Percentiles rank a stretch among this genome's conserved stretches.
Evolutionary conservation across 92 coral and sea anemone genomes (phyloP).

Genomic region (Hydrozoanthus gracilis): DNA sequence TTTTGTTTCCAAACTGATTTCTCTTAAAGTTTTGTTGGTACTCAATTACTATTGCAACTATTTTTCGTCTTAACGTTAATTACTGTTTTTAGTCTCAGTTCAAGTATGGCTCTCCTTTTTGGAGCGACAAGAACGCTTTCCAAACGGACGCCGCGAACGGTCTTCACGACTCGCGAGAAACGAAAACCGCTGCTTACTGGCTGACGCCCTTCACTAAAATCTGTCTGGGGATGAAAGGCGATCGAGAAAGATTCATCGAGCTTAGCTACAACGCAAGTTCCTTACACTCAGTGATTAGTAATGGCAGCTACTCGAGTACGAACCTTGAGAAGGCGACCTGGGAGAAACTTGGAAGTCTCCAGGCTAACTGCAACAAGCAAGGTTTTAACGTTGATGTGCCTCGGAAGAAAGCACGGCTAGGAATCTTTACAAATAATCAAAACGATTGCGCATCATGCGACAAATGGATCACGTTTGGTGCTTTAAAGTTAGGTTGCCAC

Average conservation of each 20-base stretch:
- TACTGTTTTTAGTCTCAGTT: not conserved
- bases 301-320: not conserved
- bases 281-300: not conserved
- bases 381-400: not conserved
- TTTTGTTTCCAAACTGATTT: too few species aligned
- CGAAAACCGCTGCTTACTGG: constrained; percentile 4
- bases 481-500: not conserved
- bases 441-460: not conserved
- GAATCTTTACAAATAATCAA: constrained; percentile 2
- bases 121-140: not conserved
- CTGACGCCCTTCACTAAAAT: not conserved
- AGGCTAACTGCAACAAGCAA: not conserved
- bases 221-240: not conserved
- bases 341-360: not conserved
- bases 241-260: not conserved
- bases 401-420: not conserved
- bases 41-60: too few species aligned
- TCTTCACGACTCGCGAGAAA: not conserved
- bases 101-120: not conserved
- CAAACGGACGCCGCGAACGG: not conserved
- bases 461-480: not conserved
- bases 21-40: not conserved
- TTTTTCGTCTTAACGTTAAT: too few species aligned
- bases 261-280: not conserved
- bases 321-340: not conserved